Evolutionary conservation across 92 coral and sea anemone species (phyloP).

Genomic region (Paramuricea clavata): DNA sequence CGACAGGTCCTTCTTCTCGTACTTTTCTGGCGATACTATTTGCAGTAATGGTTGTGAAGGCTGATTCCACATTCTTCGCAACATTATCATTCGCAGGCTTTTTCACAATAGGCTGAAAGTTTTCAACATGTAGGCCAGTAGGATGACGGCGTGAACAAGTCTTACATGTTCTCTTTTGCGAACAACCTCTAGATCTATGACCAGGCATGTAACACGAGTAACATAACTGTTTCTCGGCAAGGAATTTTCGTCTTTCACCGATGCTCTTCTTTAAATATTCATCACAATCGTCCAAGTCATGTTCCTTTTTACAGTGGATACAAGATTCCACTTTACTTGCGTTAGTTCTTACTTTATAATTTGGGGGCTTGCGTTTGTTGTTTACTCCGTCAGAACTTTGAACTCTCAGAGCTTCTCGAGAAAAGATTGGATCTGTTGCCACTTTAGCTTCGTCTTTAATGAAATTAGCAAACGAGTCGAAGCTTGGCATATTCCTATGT

Average conservation of each 20-base stretch:
- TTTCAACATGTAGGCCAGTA: slow-evolving; percentile 7
- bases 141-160: not conserved
- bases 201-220: slow-evolving; percentile 50
- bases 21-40: not conserved
- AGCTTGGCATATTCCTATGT: slow-evolving; percentile 33
- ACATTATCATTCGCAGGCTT: slow-evolving; percentile 8
- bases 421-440: slow-evolving; percentile 66
- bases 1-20: not conserved
- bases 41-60: slow-evolving; percentile 3
- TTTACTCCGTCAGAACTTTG: slow-evolving; percentile 29
- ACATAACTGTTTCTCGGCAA: slow-evolving; percentile 40
- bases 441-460: slow-evolving; percentile 62
- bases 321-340: slow-evolving; percentile 29
- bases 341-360: slow-evolving; percentile 13
- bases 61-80: not conserved
- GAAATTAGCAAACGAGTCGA: slow-evolving; percentile 43
- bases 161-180: slow-evolving; percentile 49
- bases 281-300: slow-evolving; percentile 49
- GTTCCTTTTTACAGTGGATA: slow-evolving; percentile 23
- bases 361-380: not conserved
- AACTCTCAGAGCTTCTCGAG: slow-evolving; percentile 55
- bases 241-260: slow-evolving; percentile 28
- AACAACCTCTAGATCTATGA: slow-evolving; percentile 51
- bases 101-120: not conserved
- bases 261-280: slow-evolving; percentile 23